Evolutionary conservation across 2,797 vertebrate genomes (phyloP), one percentile per base, ranked within the genome.

Genomic region (Labroides dimidiatus): DNA sequence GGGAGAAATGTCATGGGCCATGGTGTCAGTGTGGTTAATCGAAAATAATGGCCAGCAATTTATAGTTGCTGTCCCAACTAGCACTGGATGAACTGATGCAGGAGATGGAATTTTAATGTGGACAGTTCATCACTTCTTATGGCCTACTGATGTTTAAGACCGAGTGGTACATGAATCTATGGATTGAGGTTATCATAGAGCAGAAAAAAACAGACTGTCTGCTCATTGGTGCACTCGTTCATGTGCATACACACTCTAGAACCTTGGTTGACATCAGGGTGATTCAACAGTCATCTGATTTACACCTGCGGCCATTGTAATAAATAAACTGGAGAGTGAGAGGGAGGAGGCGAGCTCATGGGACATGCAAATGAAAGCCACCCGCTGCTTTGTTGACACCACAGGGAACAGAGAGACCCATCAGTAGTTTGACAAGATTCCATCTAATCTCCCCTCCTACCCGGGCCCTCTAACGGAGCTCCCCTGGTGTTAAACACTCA

Each of bases 41-140:
- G 85, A 88, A 92, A 93, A 92, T 92, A 92, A 91, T 91, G 86
- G 86, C 87, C 70, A 16, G 87, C 86, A 90, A 92, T 91, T 93
- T 92, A 92, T 92, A 83, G 91, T 82, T 61, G 79, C 84, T 55
- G 49, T 88, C 80, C 75, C 83, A 86, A 89, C 86, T 83, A 73
- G 78, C 71, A 55, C 53, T 84, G 86, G 72, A 89, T 84, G 88
- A 91, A 91, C 88, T 89, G 92, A 93, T 91, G 87, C 87, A 86
- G 65, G 87, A 92, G 91, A 93, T 93, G 56, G 81, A 90, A 92
- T 92, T 93, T 91, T 90, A 89, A 93, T 91, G 91, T 81, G 77
- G 68, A 81, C 64, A 70, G 89, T 93, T 88, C 83, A 91, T 93
- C 91, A 92, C 87, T 83, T 85, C 78, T 69, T 80, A 75, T 65